Conservation (phyloP, 2,888 invertebrate species). For the Trachelus stipa region DNA sequence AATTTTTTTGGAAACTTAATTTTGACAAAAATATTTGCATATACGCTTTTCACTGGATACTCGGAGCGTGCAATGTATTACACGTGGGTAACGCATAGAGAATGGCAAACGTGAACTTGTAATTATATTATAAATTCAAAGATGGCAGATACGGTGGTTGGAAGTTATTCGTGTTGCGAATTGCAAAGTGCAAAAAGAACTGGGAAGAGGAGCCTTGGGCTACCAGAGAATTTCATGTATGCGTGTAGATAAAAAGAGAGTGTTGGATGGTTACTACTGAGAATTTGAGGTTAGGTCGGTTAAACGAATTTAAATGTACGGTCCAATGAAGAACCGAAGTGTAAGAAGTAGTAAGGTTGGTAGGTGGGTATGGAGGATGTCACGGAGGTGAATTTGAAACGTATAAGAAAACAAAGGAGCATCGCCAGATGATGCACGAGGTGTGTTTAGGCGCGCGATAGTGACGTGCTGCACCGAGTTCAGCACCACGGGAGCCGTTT, state of each 20-base stretch:
- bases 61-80: not conserved
- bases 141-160: constrained; percentile 39
- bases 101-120: not conserved
- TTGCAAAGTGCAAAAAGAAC: not conserved
- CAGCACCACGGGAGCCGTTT: constrained; percentile 64
- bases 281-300: not conserved
- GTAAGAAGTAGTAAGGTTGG: not conserved
- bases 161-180: not conserved
- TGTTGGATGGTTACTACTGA: not conserved
- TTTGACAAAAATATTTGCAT: too few relatives aligned
- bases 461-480: constrained; percentile 55
- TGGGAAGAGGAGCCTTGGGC: not conserved
- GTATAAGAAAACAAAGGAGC: constrained; percentile 54
- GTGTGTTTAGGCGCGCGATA: constrained; percentile 66
- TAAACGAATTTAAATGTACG: not conserved
- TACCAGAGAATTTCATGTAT: not conserved
- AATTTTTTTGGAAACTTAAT: not conserved
- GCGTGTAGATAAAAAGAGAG: not conserved
- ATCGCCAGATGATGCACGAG: constrained; percentile 63
- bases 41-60: not conserved
- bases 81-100: not conserved
- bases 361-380: not conserved
- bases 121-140: constrained; percentile 44
- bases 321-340: not conserved
- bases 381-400: not conserved